phyloP scores from a whole-genome alignment of 2,888 invertebrate genomes.

The Trachelus stipa region DNA sequence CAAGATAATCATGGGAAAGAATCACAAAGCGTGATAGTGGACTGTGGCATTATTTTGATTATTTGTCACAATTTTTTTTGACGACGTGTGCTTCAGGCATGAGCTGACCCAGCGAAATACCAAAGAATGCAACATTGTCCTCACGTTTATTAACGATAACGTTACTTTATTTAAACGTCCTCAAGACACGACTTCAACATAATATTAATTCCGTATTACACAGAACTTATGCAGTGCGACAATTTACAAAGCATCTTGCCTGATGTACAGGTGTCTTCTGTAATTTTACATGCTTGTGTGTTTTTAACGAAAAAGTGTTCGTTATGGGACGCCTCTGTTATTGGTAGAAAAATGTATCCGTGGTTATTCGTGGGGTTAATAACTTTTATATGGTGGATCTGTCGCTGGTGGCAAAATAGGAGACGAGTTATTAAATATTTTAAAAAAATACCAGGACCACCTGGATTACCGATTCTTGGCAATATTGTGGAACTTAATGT shows the following conservation, averaged over 20 bases:
- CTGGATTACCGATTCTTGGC: slow-evolving; percentile 72
- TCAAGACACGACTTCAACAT: no score
- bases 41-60: no score
- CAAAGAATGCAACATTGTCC: not conserved
- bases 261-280: no score
- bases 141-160: not conserved
- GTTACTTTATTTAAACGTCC: no score
- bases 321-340: not conserved
- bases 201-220: no score
- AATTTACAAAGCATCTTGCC: no score
- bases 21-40: no score
- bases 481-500: slow-evolving; percentile 73
- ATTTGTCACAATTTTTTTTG: no score
- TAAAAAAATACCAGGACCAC: slow-evolving; percentile 72
- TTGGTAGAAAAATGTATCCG: slow-evolving; percentile 17
- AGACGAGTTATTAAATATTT: slow-evolving; percentile 67
- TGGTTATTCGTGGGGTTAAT: slow-evolving; percentile 18
- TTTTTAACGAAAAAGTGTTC: slow-evolving; percentile 22
- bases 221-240: no score
- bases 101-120: slow-evolving; percentile 30
- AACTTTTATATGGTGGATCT: slow-evolving; percentile 14
- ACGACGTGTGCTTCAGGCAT: slow-evolving; percentile 10
- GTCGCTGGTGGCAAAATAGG: slow-evolving; percentile 36
- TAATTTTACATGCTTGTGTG: slow-evolving; percentile 18
- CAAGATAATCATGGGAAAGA: no score